A percentile compares a stretch with the other conserved stretches of the same genome.
phyloP scores from a whole-genome alignment of 2,888 invertebrate species.

The Gisinianus flammeolus region DNA sequence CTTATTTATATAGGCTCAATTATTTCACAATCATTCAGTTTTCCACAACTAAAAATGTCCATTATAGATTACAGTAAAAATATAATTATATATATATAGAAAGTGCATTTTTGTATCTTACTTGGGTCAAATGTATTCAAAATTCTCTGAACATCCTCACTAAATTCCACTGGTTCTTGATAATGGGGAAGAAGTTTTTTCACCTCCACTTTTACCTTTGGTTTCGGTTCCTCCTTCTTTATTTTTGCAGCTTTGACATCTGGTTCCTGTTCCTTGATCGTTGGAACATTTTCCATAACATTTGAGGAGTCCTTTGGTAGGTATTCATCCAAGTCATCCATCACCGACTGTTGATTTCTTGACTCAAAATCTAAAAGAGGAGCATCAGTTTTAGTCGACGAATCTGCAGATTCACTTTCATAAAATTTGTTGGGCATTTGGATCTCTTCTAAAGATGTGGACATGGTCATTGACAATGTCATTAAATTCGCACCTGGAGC shows the following conservation, averaged over 20 bases:
- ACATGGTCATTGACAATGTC: slow-evolving; percentile 54
- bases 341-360: slow-evolving; percentile 28
- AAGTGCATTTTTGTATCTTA: too few species aligned
- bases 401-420: slow-evolving; percentile 54
- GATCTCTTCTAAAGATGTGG: slow-evolving; percentile 56
- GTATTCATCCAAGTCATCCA: slow-evolving; percentile 30
- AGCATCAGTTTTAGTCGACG: slow-evolving; percentile 42
- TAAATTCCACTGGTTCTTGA: slow-evolving; percentile 45
- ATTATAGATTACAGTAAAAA: not conserved
- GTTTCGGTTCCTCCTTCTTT: slow-evolving; percentile 3
- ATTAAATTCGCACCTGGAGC: slow-evolving; percentile 44
- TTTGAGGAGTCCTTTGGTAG: not conserved
- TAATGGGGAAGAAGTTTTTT: not conserved
- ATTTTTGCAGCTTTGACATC: slow-evolving; percentile 5
- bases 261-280: not conserved
- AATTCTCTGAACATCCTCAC: slow-evolving; percentile 52
- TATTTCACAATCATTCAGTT: not conserved
- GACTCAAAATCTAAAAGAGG: slow-evolving; percentile 33
- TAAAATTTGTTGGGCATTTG: slow-evolving; percentile 53
- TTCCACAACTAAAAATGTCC: not conserved
- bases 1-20: too few species aligned
- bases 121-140: slow-evolving; percentile 57
- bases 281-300: not conserved
- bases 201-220: not conserved
- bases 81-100: too few species aligned